phyloP scores from a whole-genome alignment of 1,140 invertebrate genomes.

The Apis mellifera region Amel_HAv3.1 CM009934.2:5101501-5102000 shows the following conservation, averaged over 20 bases:
- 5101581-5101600: not conserved
- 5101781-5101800: not conserved
- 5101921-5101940: not conserved
- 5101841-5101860: not conserved
- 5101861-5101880: not conserved
- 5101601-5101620: not conserved
- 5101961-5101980: not conserved
- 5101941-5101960: not conserved
- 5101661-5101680: no score
- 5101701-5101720: no score
- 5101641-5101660: no score
- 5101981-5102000: not conserved
- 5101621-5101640: no score
- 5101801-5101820: not conserved
- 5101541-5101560: slow-evolving; percentile 25
- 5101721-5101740: not conserved
- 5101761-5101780: not conserved
- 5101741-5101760: not conserved
- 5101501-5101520: slow-evolving; percentile 14
- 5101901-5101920: not conserved
- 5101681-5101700: no score
- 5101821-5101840: no score
- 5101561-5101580: slow-evolving; percentile 13
- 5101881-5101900: no score
- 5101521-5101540: slow-evolving; percentile 22